Base-by-base conservation (phyloP, 2,113 vertebrate species). In the Bolborhynchus lineola region DNA sequence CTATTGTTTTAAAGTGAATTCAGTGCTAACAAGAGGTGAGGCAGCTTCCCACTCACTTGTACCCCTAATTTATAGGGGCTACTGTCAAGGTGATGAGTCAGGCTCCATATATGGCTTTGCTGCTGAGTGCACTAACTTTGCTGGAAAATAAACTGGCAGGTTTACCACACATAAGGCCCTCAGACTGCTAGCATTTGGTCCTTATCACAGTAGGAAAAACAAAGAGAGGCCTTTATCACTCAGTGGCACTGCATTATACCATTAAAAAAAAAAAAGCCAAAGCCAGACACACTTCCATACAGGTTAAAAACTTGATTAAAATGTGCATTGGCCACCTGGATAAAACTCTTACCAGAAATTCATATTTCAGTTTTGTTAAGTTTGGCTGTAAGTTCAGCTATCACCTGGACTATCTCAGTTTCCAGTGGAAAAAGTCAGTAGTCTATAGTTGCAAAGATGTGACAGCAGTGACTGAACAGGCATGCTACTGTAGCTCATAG, bases 1-100 rank as follows among this genome's bases (percentile, higher is more conserved):
- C 78, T 93, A 94, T 76, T 79, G 53, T 85, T 91, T 93, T 96
- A 95, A 97, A 97, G 96, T 97, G 96, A 96, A 92, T 80, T 82
- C 91, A 95, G 95, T 94, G 91, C 94, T 96, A 95, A 96, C 91
- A 92, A 49, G 10, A 90, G 70, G 90, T 70, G 80, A 90, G 91
- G 63, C 77, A 96, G 74, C 76, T 89, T 92, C 64, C 69, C 69
- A 6, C 63, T 91, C 42, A 39, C 16, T 90, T 77, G 33, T 20
- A 60, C 39, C 88, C 79, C 63, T 52, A 11, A 28, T 83, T 65
- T 59, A 21, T 6, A 47, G 68, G 52, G 77, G 47, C 39, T 77
- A 1, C 39, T 82, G 50, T 72, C 86, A 88, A 82, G 82, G 82
- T 94, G 86, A 81, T 87, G 42, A 85, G 46, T 94, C 57, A 80